Base-by-base conservation (phyloP, 2,888 invertebrate species). In the Drosophila mayaguana region DNA sequence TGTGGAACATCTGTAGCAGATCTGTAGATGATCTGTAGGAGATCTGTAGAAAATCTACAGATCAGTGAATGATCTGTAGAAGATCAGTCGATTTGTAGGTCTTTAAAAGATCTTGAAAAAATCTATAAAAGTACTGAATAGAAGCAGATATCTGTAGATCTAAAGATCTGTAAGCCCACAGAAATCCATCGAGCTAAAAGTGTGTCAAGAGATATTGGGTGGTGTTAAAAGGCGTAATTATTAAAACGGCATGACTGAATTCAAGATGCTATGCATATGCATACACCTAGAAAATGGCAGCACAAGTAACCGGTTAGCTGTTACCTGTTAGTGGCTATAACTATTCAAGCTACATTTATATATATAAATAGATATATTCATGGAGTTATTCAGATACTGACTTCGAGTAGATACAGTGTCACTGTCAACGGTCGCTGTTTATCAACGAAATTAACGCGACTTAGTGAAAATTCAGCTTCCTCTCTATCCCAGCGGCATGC, bases 391-490 rank as follows among this genome's bases (percentile, higher is more conserved):
- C 46, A 71, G 53, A 53, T 55, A 34, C 28, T 25, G 46, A n/a
- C 34, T 62, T 7, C 28, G 34, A 61, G 42, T 69, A 38, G 56
- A 65, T 76, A 65, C 50, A 50, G 18, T 50, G 50, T 50, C 50
- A 50, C 68, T 72, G 46, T 66, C 72, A 53, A 50, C 43, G 38
- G 61, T 22, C 48, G 18, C 25, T 72, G 75, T 85, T 89, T 88
- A 83, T 82, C 54, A 75, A 70, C 65, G 28, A 81, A 86, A 86
- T 86, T 89, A 86, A 75, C 86, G 79, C 64, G 73, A 63, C 63
- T 73, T 73, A 88, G 90, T 86, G 88, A 86, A 89, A 86, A 89
- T 72, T 68, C 16, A 50, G 43, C 20, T n/a, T n/a, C 57, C 63
- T 45, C 34, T 25, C 40, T 12, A 40, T 54, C 48, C 22, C 18